Conservation (phyloP, 2,113 vertebrate species). For the Tetrao urogallus region DNA sequence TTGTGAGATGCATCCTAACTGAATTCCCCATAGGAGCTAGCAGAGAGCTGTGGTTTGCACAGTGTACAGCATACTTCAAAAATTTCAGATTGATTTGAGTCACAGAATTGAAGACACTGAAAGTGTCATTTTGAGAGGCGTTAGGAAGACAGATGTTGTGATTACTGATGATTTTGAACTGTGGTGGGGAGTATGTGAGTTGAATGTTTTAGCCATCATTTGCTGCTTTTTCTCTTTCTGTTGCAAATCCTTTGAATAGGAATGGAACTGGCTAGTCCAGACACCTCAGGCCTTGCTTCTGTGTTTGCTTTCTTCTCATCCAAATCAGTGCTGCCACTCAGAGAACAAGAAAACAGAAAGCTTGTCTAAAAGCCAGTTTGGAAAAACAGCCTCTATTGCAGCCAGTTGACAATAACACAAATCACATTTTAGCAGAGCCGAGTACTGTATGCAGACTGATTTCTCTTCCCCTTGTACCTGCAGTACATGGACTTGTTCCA, state of each 20-base stretch:
- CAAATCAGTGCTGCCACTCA: slow-evolving; percentile 42
- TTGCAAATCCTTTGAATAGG: background rate
- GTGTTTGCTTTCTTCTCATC: slow-evolving; percentile 22
- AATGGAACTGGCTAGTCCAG: background rate
- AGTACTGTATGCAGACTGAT: background rate
- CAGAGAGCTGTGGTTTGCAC: background rate
- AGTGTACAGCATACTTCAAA: background rate
- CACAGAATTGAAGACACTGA: background rate
- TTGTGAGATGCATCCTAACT: background rate
- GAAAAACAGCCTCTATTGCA: background rate
- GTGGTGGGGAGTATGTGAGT: background rate
- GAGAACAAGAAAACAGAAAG: slow-evolving; percentile 32
- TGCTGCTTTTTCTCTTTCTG: background rate
- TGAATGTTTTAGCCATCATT: background rate
- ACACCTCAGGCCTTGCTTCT: slow-evolving; percentile 36
- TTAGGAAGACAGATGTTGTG: background rate
- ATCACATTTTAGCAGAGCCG: background rate
- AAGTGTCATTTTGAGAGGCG: background rate
- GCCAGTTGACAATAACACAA: background rate
- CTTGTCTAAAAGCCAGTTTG: slow-evolving; percentile 41
- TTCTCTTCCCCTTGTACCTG: background rate
- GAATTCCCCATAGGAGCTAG: background rate
- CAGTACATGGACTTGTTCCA: background rate
- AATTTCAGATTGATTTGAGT: background rate
- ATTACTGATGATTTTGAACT: background rate